These are phyloP conservation scores for Anthopleura sola DNA, from an alignment of 64 coral and sea anemone species.

Conservation along the genomic window DNA sequence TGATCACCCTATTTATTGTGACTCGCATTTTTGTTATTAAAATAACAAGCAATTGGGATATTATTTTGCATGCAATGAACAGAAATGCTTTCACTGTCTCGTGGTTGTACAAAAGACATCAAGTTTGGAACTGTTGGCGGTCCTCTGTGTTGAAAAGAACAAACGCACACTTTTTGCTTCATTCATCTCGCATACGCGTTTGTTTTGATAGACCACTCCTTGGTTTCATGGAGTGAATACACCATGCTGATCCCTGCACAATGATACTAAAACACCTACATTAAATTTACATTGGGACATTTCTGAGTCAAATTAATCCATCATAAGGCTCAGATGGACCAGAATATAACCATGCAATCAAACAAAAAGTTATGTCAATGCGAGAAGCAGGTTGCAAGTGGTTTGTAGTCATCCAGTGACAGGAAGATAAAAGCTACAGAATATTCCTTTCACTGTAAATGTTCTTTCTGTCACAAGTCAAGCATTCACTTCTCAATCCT, in stretches of 20 bases:
- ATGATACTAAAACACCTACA: background rate
- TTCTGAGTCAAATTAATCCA: background rate
- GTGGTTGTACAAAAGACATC: conserved; percentile 20
- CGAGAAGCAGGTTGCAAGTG: background rate
- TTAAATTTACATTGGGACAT: conserved; percentile 1
- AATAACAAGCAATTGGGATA: background rate
- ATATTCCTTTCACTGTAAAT: background rate
- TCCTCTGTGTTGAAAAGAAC: background rate
- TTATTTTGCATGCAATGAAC: conserved; percentile 16
- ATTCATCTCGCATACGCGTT: background rate
- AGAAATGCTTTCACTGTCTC: conserved; percentile 9
- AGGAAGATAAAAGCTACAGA: background rate
- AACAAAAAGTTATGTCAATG: background rate
- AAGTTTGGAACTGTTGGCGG: background rate
- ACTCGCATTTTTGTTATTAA: background rate
- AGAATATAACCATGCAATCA: conserved; percentile 1
- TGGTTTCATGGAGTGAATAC: background rate
- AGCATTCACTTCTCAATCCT: background rate
- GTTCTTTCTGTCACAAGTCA: background rate
- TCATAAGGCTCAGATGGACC: background rate
- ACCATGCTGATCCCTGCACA: conserved; percentile 10
- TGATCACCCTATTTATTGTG: background rate
- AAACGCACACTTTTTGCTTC: background rate
- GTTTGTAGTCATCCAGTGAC: background rate
- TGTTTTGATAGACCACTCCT: conserved; percentile 8